Base-by-base conservation (phyloP, 2,113 vertebrate species). In the Rhineura floridana region DNA sequence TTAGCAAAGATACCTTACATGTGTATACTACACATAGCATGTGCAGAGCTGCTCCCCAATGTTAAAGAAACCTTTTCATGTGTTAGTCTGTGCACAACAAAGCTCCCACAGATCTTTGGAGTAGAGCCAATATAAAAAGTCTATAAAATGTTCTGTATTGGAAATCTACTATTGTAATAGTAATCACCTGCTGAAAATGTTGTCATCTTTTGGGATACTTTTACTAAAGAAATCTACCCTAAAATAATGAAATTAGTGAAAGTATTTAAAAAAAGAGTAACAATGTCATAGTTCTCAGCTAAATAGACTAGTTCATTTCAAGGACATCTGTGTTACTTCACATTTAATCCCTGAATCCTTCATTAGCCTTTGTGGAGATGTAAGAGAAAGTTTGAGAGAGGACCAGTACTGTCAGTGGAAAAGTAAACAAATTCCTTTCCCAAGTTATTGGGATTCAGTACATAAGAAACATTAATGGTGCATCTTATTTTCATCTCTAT, bases 161-260 rank as follows among this genome's bases (percentile, higher is more conserved):
- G 12, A 73, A 55, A 85, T 59, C 21, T 75, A 70, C 33, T 13
- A 19, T 12, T 69, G 46, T 13, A n/a, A 33, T 55, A 55, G 6
- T 52, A 92, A 87, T 83, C 30, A 1, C 10, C 28, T 67, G 88
- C 81, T 65, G 88, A 72, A 83, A 91, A 85, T 95, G 93, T 91
- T 96, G 91, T 76, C 91, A 86, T 92, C 83, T 85, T 91, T 92
- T 0, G 0, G 87, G 85, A 55, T 89, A 46, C 33, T 83, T 72
- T 25, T 73, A 87, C 30, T 86, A 77, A 87, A 76, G 84, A 89
- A 80, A 84, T n/a, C 87, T 93, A 83, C 83, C 59, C 84, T 81
- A 55, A 81, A 87, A 50, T 94, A 92, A 94, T 91, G 91, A 93
- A 95, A 92, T 83, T 21, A 80, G 55, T 91, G 65, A 67, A 93